Evolutionary conservation across 1,140 invertebrate species (phyloP), one percentile per base, ranked within the genome.

Genomic region (Caenorhabditis inopinata): DNA sequence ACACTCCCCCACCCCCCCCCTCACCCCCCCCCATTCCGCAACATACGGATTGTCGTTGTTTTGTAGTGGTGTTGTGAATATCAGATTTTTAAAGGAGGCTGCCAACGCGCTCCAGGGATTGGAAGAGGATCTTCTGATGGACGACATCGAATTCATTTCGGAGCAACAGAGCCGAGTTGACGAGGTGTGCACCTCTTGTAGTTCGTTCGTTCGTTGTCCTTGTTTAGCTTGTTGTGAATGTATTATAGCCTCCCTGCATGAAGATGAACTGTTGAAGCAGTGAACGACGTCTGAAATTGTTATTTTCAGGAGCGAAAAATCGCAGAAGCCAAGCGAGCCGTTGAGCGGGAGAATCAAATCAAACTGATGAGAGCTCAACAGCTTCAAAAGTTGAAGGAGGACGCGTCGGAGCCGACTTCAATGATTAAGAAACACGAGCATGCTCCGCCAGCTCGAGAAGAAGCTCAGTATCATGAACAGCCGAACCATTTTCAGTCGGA

Each of bases 71-170:
- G 38, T 32, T 7, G 32, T 68, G 58, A 38, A 29, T 68, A 3
- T 58, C 23, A 9, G 7, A 6, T 0, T 4, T 11, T 21, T 68
- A 29, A 29, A 68, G 58, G 58, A 68, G 7, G 58, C 25, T 11
- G 58, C 58, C 3, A 42, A 68, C 4, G 58, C 58, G 1, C 58
- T 68, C 3, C 58, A 68, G 38, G 58, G 58, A 68, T 18, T 68
- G 16, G 58, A 68, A 42, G 58, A 68, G 32, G 58, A 68, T 21
- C 58, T 68, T 42, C 58, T 68, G n/a, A 42, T 68, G 58, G 58
- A 68, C 18, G 58, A 68, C 9, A 11, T 32, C 58, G 58, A 68
- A 38, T 68, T 68, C 38, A 2, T 68, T 29, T 21, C 29, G 2
- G 32, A 68, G 32, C 29, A 38, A 38, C 29, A 68, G n/a, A 68